Conservation (phyloP, 2,113 vertebrate genomes). For the Dunckerocampus dactyliophorus region DNA sequence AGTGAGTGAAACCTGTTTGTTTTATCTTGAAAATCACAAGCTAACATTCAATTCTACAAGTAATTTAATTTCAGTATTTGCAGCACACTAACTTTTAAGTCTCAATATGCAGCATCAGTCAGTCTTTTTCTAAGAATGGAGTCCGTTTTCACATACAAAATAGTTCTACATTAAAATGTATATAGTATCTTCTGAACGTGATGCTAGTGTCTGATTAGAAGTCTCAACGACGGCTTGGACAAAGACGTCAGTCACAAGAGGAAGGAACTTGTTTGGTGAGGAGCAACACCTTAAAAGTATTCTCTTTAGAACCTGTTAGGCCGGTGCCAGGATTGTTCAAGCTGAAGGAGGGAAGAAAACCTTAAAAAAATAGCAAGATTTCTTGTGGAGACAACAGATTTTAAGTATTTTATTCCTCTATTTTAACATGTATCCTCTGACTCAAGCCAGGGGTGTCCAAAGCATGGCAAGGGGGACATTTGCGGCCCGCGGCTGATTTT, state of each 20-base stretch:
- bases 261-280: conserved; percentile 57
- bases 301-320: conserved; percentile 55
- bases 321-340: conserved; percentile 28
- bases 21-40: no score
- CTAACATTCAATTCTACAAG: no score
- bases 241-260: conserved; percentile 23
- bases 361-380: conserved; percentile 4
- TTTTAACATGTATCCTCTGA: no score
- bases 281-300: conserved; percentile 34
- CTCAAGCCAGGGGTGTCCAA: no score
- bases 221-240: conserved; percentile 8
- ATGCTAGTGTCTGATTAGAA: conserved; percentile 4
- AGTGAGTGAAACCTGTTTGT: no score
- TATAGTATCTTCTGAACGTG: conserved; percentile 1
- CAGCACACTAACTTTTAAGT: no score
- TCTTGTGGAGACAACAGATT: neutral
- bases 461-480: no score
- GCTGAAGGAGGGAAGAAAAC: conserved; percentile 27
- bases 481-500: no score
- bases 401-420: neutral
- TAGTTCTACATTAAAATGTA: neutral
- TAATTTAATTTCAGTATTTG: no score
- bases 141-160: neutral
- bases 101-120: no score
- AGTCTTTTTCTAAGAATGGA: no score